These are phyloP conservation scores for Botrylloides violaceus DNA, from an alignment of 23 tunicate species.

Conservation along the genomic window DNA sequence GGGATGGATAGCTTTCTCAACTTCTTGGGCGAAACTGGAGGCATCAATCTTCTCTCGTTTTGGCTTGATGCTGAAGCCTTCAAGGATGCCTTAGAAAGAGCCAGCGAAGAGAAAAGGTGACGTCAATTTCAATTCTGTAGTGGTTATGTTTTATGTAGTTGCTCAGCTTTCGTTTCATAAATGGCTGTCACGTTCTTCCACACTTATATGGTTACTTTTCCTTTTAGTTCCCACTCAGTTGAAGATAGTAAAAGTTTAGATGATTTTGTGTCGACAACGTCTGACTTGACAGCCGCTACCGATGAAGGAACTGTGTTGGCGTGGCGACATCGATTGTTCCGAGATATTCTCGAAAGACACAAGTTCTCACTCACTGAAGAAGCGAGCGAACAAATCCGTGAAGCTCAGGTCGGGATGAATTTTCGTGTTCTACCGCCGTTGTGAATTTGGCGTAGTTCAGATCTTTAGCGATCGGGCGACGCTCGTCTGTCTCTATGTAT, in stretches of 20 bases:
- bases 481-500: too few species aligned
- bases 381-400: slow-evolving; percentile 69
- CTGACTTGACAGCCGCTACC: background rate
- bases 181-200: background rate
- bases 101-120: slow-evolving; percentile 18
- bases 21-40: slow-evolving; percentile 63
- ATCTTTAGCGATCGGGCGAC: too few species aligned
- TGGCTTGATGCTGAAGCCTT: slow-evolving; percentile 90
- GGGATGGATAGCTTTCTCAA: slow-evolving; percentile 73
- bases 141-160: background rate
- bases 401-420: slow-evolving; percentile 67
- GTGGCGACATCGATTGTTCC: slow-evolving; percentile 62
- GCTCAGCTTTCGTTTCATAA: too few species aligned
- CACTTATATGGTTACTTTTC: too few species aligned
- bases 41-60: slow-evolving; percentile 47
- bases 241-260: background rate
- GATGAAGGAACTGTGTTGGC: slow-evolving; percentile 37
- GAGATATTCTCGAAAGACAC: slow-evolving; percentile 76
- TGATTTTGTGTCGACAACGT: background rate
- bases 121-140: background rate
- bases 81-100: slow-evolving; percentile 40
- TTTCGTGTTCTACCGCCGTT: too few species aligned
- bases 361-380: slow-evolving; percentile 65
- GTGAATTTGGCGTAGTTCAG: too few species aligned
- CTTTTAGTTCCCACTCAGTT: too few species aligned